Conservation (phyloP, 2,888 invertebrate species). For the Thumatha senex region DNA sequence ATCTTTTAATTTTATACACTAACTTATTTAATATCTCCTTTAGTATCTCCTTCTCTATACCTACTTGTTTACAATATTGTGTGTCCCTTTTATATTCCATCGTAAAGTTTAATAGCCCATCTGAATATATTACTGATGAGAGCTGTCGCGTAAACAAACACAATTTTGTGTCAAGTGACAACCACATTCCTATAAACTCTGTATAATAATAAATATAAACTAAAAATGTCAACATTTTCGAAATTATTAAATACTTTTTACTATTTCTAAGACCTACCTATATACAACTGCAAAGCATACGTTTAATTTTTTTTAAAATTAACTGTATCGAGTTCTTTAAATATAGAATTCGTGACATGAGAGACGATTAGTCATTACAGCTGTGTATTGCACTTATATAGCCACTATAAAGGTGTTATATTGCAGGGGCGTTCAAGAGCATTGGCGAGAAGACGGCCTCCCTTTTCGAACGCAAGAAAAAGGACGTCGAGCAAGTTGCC, state of each 20-base stretch:
- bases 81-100: constrained; percentile 16
- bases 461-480: constrained; percentile 88
- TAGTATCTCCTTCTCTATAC: background rate
- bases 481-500: constrained; percentile 86
- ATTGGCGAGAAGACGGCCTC: constrained; percentile 88
- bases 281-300: no score
- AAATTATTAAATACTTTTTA: no score
- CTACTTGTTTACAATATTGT: constrained; percentile 16
- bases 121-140: constrained; percentile 21
- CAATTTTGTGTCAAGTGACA: no score
- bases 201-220: no score
- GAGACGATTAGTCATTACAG: no score
- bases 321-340: no score
- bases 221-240: no score
- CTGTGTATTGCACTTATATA: background rate
- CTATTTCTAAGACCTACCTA: no score
- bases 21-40: background rate
- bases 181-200: background rate
- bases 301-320: no score
- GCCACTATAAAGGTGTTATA: constrained; percentile 1
- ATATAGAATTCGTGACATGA: no score
- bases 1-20: background rate
- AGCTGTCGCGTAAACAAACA: background rate
- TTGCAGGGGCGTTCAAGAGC: constrained; percentile 87
- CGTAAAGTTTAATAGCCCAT: constrained; percentile 36